These are phyloP conservation scores for Drosophila ambigua DNA, from an alignment of 1,140 invertebrate genomes.

Conservation along the genomic window DNA sequence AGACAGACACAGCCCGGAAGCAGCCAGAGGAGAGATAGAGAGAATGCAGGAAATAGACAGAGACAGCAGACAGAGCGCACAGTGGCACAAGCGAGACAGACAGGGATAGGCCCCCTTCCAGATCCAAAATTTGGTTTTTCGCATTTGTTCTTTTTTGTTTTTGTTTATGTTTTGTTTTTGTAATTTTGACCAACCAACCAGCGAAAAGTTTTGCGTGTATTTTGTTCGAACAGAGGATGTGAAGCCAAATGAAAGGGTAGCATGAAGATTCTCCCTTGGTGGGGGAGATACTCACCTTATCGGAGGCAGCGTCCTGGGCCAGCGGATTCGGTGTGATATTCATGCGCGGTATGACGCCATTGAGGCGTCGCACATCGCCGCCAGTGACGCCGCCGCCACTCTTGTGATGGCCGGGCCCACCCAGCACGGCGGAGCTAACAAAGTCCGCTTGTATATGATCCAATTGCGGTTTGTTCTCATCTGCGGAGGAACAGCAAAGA, in stretches of 20 bases:
- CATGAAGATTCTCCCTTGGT: not conserved
- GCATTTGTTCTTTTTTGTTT: no score
- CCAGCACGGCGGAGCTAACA: constrained; percentile 76
- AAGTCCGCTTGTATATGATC: constrained; percentile 85
- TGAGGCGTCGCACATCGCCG: constrained; percentile 84
- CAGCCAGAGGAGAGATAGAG: constrained; percentile 23
- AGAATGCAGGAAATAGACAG: constrained; percentile 11
- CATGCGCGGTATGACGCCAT: constrained; percentile 87
- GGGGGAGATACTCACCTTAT: constrained; percentile 67
- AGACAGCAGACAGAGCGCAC: constrained; percentile 3
- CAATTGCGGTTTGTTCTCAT: constrained; percentile 79
- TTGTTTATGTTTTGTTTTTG: not conserved
- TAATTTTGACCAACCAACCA: constrained; percentile 81
- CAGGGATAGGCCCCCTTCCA: constrained; percentile 10
- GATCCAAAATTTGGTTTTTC: no score
- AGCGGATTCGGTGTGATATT: constrained; percentile 90
- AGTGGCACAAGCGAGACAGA: constrained; percentile 25
- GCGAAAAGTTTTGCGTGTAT: constrained; percentile 64
- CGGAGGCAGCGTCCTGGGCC: constrained; percentile 85
- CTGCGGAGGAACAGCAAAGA: constrained; percentile 5
- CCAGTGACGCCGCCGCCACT: constrained; percentile 40
- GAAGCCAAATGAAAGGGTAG: constrained; percentile 36
- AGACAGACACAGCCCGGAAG: constrained; percentile 6
- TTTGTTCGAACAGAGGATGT: constrained; percentile 28
- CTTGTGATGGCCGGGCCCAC: constrained; percentile 67